phyloP scores from a whole-genome alignment of 2,797 vertebrate species.

The Mormyrops boulengeri region DNA sequence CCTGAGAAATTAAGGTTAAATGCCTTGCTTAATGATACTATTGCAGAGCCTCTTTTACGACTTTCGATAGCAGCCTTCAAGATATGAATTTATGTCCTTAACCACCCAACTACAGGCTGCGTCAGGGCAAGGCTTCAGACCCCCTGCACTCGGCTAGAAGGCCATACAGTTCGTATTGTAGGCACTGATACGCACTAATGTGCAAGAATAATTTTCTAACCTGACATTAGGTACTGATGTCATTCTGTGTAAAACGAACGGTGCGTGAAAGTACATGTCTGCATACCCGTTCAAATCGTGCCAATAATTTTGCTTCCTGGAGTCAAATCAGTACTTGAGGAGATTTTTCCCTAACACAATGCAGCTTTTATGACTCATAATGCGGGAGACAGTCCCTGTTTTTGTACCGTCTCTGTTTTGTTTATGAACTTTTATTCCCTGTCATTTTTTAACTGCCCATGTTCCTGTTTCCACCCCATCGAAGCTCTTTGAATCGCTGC shows the following conservation, averaged over 20 bases:
- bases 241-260: background rate
- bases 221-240: background rate
- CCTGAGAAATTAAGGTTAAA: background rate
- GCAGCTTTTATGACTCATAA: background rate
- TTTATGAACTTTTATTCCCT: background rate
- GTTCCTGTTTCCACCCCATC: background rate
- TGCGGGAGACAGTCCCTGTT: background rate
- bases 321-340: background rate
- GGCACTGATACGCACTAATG: background rate
- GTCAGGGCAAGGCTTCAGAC: background rate
- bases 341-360: background rate
- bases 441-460: background rate
- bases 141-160: background rate
- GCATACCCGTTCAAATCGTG: background rate
- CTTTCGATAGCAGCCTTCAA: background rate
- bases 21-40: background rate
- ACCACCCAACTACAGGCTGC: background rate
- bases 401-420: background rate
- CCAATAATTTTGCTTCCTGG: background rate
- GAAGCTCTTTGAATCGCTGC: background rate
- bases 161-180: background rate
- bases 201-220: background rate
- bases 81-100: background rate
- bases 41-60: background rate
- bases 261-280: background rate